phyloP scores from a whole-genome alignment of 2,113 vertebrate genomes.

The Rhynchomys soricoides region DNA sequence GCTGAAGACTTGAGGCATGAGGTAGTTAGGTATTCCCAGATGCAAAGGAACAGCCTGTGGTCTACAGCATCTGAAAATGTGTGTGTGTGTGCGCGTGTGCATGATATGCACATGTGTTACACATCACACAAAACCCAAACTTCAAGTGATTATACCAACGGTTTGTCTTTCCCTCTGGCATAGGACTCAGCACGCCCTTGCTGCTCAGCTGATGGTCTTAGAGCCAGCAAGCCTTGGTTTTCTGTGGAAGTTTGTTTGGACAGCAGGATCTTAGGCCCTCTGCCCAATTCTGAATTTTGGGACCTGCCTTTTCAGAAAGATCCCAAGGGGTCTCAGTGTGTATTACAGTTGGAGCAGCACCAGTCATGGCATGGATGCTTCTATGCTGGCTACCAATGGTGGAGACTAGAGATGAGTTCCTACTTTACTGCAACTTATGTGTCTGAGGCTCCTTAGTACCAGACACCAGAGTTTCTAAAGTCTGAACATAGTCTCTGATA shows the following conservation, averaged over 20 bases:
- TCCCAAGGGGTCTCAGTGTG: neutral
- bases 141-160: neutral
- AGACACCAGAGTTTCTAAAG: neutral
- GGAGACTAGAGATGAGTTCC: neutral
- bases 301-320: neutral
- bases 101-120: neutral
- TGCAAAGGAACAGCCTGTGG: neutral
- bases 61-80: neutral
- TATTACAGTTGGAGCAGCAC: neutral
- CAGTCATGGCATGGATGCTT: neutral
- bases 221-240: neutral
- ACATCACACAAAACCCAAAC: neutral
- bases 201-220: neutral
- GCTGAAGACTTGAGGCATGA: neutral
- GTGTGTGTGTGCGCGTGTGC: neutral
- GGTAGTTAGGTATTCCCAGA: neutral
- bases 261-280: neutral
- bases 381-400: neutral
- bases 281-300: neutral
- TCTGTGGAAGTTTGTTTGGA: neutral
- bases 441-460: neutral
- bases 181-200: neutral
- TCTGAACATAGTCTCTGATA: neutral
- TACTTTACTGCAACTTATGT: rapidly evolving
- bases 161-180: neutral